Evolutionary conservation across 1,140 invertebrate species (phyloP).

Genomic region (Habropoda laboriosa): DNA sequence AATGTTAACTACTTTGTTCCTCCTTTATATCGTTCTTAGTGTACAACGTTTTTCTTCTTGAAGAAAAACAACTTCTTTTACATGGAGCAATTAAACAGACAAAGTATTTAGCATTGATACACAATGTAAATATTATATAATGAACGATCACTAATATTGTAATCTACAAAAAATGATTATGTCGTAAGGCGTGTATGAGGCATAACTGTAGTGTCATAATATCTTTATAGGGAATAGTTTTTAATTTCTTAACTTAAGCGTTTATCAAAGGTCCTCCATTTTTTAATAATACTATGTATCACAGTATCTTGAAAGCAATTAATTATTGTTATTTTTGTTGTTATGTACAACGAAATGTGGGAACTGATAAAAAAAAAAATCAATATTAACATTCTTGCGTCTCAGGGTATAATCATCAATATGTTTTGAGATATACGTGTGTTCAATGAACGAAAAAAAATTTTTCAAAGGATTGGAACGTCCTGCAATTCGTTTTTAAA

Average conservation of each 20-base stretch:
- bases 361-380: constrained; percentile 26
- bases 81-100: constrained; percentile 15
- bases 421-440: constrained; percentile 8
- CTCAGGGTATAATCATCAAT: constrained; percentile 42
- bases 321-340: constrained; percentile 64
- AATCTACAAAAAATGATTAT: constrained; percentile 52
- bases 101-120: constrained; percentile 55
- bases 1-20: constrained; percentile 52
- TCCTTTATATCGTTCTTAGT: constrained; percentile 17
- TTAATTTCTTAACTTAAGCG: constrained; percentile 63
- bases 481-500: constrained; percentile 70
- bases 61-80: constrained; percentile 21
- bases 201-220: constrained; percentile 71
- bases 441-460: constrained; percentile 38
- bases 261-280: constrained; percentile 71
- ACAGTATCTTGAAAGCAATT: constrained; percentile 48
- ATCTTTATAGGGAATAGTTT: constrained; percentile 63
- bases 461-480: constrained; percentile 64
- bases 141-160: constrained; percentile 37
- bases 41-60: background rate
- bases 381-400: constrained; percentile 42
- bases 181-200: constrained; percentile 40
- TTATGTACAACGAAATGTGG: constrained; percentile 65
- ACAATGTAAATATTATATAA: constrained; percentile 55
- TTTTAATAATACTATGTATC: constrained; percentile 58